phyloP scores from a whole-genome alignment of 2,797 vertebrate species.

The Enteromius unitaeniatus region DNA sequence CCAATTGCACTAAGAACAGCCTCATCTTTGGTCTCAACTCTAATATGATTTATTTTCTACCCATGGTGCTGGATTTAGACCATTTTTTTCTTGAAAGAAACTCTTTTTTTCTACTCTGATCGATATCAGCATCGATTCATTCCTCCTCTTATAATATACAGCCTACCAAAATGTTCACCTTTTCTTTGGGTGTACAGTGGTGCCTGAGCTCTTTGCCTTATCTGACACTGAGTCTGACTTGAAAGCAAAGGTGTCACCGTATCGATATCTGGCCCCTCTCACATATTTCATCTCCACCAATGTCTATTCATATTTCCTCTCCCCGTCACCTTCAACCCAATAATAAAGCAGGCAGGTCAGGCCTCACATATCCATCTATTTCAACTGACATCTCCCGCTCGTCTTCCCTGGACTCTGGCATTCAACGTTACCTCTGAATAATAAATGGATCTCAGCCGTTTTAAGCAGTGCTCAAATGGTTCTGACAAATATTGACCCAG shows the following conservation, averaged over 20 bases:
- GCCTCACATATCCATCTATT: slow-evolving; percentile 60
- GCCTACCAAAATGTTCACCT: slow-evolving; percentile 38
- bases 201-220: slow-evolving; percentile 29
- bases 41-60: slow-evolving; percentile 49
- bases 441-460: slow-evolving; percentile 63
- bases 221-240: slow-evolving; percentile 28
- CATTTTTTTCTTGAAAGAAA: slow-evolving; percentile 23
- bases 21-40: slow-evolving; percentile 27
- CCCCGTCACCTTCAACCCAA: slow-evolving; percentile 41
- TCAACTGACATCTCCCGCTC: slow-evolving; percentile 53
- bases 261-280: slow-evolving; percentile 38
- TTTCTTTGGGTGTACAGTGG: slow-evolving; percentile 12
- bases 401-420: slow-evolving; percentile 55
- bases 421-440: slow-evolving; percentile 57
- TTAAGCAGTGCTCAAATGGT: slow-evolving; percentile 61
- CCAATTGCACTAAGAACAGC: slow-evolving; percentile 18
- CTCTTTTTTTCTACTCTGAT: slow-evolving; percentile 26
- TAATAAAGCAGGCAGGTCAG: slow-evolving; percentile 60
- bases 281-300: slow-evolving; percentile 40
- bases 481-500: slow-evolving; percentile 64
- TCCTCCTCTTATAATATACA: slow-evolving; percentile 35
- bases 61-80: slow-evolving; percentile 28
- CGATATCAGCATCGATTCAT: slow-evolving; percentile 46
- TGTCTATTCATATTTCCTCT: slow-evolving; percentile 54
- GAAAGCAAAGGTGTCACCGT: slow-evolving; percentile 35